Evolutionary conservation across 1,140 invertebrate species (phyloP).

Genomic region (Anoplolepis gracilipes): DNA sequence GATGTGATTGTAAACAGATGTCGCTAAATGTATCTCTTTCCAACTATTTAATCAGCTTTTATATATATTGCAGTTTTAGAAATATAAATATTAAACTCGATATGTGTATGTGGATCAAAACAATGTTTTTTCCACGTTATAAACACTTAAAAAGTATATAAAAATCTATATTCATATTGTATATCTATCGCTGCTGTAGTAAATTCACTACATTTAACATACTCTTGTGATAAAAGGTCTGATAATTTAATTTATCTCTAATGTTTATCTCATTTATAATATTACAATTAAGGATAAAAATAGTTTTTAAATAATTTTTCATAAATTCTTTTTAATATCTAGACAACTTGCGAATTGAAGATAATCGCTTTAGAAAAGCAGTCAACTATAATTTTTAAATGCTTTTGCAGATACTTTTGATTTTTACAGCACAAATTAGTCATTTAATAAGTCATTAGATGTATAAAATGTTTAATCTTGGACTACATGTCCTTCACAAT

Average conservation of each 20-base stretch:
- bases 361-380: constrained; percentile 4
- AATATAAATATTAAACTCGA: not conserved
- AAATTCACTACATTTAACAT: not conserved
- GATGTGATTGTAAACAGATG: not conserved
- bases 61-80: not conserved
- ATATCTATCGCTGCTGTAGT: not conserved
- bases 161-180: not conserved
- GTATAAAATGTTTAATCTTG: too few species aligned
- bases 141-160: too few species aligned
- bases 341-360: not conserved
- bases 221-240: not conserved
- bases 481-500: too few species aligned
- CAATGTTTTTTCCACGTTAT: not conserved
- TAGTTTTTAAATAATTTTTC: not conserved
- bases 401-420: not conserved
- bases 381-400: not conserved
- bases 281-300: not conserved
- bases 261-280: not conserved
- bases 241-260: not conserved
- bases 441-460: too few species aligned
- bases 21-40: not conserved
- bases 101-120: not conserved
- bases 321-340: not conserved
- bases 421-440: not conserved
- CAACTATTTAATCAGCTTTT: not conserved